phyloP scores from a whole-genome alignment of 2,113 vertebrate species.

The Brachionichthys hirsutus region DNA sequence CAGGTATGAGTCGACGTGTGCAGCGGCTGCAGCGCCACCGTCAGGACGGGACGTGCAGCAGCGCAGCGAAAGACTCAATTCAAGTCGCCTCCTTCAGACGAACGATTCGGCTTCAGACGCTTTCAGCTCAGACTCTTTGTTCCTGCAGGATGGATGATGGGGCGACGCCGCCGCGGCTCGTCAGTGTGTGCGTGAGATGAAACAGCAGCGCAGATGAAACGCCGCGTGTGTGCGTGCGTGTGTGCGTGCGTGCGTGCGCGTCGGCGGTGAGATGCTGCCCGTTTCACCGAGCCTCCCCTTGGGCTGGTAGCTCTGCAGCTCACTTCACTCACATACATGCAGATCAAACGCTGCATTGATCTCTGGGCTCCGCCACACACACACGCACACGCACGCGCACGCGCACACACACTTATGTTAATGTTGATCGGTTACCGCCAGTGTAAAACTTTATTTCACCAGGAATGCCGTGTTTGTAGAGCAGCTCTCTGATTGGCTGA shows the following conservation, averaged over 20 bases:
- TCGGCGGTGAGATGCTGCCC: constrained; percentile 44
- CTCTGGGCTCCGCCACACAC: constrained; percentile 46
- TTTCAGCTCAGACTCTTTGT: constrained; percentile 46
- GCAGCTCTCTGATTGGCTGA: constrained; percentile 8
- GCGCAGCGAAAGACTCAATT: neutral
- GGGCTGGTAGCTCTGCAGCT: constrained; percentile 68
- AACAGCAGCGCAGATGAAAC: constrained; percentile 60
- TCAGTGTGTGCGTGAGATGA: constrained; percentile 39
- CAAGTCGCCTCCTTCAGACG: constrained; percentile 14
- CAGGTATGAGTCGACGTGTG: no score
- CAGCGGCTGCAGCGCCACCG: neutral
- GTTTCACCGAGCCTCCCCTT: constrained; percentile 50
- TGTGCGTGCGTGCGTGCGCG: neutral
- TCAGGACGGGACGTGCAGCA: neutral
- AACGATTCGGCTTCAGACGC: constrained; percentile 18
- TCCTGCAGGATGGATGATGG: constrained; percentile 47
- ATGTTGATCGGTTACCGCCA: constrained; percentile 49
- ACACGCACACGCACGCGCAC: constrained; percentile 36
- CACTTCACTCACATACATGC: constrained; percentile 66
- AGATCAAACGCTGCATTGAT: constrained; percentile 73
- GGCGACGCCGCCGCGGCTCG: constrained; percentile 30
- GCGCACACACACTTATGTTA: constrained; percentile 48
- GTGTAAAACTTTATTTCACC: constrained; percentile 22
- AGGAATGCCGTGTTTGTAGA: neutral
- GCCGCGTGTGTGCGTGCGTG: constrained; percentile 12